Percentiles rank a stretch among this genome's conserved stretches.
Conservation (phyloP, 2,888 invertebrate genomes). For the Drosophila subquinaria region DNA sequence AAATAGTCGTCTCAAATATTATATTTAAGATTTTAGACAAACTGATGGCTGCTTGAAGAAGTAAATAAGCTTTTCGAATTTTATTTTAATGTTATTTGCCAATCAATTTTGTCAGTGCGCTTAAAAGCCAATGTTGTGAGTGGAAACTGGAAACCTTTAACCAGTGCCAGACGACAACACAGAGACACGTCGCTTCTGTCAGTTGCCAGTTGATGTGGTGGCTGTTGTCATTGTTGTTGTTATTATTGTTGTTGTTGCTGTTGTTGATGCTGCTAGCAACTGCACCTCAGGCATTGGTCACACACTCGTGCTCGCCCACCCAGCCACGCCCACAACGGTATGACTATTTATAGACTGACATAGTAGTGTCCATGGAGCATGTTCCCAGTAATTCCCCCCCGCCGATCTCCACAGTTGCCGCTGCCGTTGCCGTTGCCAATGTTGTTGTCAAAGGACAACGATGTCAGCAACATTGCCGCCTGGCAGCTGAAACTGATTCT, state of each 20-base stretch:
- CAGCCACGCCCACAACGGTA: not conserved
- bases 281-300: constrained; percentile 49
- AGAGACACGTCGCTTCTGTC: constrained; percentile 44
- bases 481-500: constrained; percentile 51
- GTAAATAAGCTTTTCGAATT: constrained; percentile 9
- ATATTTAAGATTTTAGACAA: not conserved
- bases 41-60: not conserved
- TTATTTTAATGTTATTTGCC: constrained; percentile 16
- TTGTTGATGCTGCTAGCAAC: constrained; percentile 37
- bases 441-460: constrained; percentile 40
- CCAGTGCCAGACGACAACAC: constrained; percentile 49
- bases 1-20: not conserved
- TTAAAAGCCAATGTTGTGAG: constrained; percentile 49
- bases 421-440: not conserved
- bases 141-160: constrained; percentile 51
- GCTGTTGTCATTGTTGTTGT: constrained; percentile 13
- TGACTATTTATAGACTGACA: constrained; percentile 73
- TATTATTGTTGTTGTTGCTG: constrained; percentile 20
- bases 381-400: constrained; percentile 35
- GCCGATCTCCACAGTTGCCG: constrained; percentile 14
- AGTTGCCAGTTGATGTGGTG: constrained; percentile 24
- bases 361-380: constrained; percentile 63
- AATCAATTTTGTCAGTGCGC: constrained; percentile 37
- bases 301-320: constrained; percentile 1
- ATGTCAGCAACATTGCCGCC: constrained; percentile 26